Evolutionary conservation across 2,797 vertebrate genomes (phyloP), one percentile per base, ranked within the genome.

Genomic region (Parauchenoglanis ngamensis): DNA sequence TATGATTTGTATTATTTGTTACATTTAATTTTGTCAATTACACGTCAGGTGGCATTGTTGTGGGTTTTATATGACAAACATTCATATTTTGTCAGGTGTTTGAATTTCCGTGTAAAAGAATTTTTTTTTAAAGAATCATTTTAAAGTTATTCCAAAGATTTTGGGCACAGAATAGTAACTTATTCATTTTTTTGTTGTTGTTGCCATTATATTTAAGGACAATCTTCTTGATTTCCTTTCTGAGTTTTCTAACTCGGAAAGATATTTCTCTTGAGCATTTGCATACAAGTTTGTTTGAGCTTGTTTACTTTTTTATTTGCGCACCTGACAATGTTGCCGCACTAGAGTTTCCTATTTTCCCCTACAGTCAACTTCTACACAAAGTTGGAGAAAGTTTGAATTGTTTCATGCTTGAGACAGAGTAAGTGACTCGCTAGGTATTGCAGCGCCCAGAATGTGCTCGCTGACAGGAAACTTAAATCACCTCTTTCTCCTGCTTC

Each of bases 331-430:
- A 80, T 31, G 40, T 63, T 73, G 67, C 35, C 65, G 13, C 31
- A 28, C 59, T 28, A 23, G 31, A 72, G 85, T 82, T 86, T 73
- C 54, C 44, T 35, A 17, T 63, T 73, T 61, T 63, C 75, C 78
- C 17, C 40, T 52, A 25, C 25, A 81, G 56, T 70, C 17, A 86
- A 82, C 85, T 75, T 86, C 54, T 73, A 23, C 40, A 75, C 10
- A 49, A 73, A 86, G 52, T 86, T 73, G 15, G 46, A 78, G n/a
- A 85, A 85, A 82, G 85, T 81, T 86, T 56, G 76, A 28, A 57
- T 57, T 67, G 46, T 86, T 86, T 70, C 25, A 7, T 86, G 77
- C 78, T 61, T 31, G 85, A 67, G 61, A 79, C 28, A 56, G 44
- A 79, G 85, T 21, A 86, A 72, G 54, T 61, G 31, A 61, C 78